Evolutionary conservation across 35 echinoderm and acorn worm genomes (phyloP), one percentile per base, ranked within the genome.

Genomic region (Eucidaris tribuloides): DNA sequence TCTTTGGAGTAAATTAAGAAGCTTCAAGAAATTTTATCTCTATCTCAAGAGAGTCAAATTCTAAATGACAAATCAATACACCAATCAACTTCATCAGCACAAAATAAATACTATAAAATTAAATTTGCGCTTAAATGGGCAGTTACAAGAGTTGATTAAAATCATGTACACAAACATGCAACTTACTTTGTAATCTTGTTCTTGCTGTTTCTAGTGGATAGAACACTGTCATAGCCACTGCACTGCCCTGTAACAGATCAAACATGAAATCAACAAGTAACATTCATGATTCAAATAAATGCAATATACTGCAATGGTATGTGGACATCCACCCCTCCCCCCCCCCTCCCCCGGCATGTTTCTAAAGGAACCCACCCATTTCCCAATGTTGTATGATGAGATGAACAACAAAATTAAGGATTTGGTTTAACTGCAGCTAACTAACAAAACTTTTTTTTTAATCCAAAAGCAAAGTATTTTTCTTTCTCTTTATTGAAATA

Each of bases 201-300:
- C 89, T 92, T 86, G 89, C 89, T 33, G 89, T 82, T 33, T 92
- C 89, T 20, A 92, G 63, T 13, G 89, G 89, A 45, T 71, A 92
- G 78, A 92, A 92, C 4, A 72, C 50, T 4, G 89, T 64, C 83
- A 92, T 92, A 14, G 89, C 83, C 49, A 84, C 72, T 22, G 78
- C 63, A 81, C 83, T 86, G 24, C 89, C 88, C 88, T 90, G 25
- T 44, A 76, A 59, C 36, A 1, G 15, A 22, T 43, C 40, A 44
- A 64, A 6, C 30, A 44, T 18, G 3, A 84, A 15, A 62, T 30
- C 0, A 71, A 84, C 13, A 18, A 76, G 20, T 15, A 41, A 42
- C 19, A 76, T 37, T 5, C n/a, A 52, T 52, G 48, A 52, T 9
- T 52, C n/a, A 52, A 52, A n/a, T 11, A 52, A 52, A 11, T 52